Base-by-base conservation (phyloP, 2,888 invertebrate species). In the Lagria hirta region DNA sequence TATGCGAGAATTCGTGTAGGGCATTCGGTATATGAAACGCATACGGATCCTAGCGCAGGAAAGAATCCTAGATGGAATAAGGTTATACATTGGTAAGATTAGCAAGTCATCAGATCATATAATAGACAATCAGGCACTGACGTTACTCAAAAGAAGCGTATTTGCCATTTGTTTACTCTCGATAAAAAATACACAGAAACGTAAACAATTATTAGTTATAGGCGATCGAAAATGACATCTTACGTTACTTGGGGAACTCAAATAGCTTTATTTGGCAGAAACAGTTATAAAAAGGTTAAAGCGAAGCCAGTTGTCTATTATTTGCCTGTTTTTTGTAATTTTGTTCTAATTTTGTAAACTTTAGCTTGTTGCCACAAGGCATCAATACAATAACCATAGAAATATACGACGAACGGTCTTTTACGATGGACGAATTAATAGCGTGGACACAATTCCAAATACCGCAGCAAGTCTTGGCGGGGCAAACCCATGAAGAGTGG, bases 41-140 rank as follows among this genome's bases (percentile, higher is more conserved):
- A 91, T 61, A 96, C 96, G 1, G 91, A 90, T 68, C 83, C 88
- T 47, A 96, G 91, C 73, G 98, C 96, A 17, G 93, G 93, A 13
- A 95, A 94, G 71, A 92, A 86, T 62, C 98, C 98, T 2, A 78
- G 87, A 49, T 98, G 97, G 97, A 94, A 95, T 73, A 93, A 95
- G 76, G 88, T 89, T 35, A 86, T 97, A 55, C 90, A 92, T 66
- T 89, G 90, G 88, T 92, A 74, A 71, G 76, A 63, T 26, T 40
- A 8, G 15, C n/a, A n/a, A n/a, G n/a, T n/a, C n/a, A 26, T 45
- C 40, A 15, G 11, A 23, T 7, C 24, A 23, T 8, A 8, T 8
- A 4, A 6, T 7, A 23, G 10, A n/a, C n/a, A n/a, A n/a, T n/a
- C n/a, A n/a, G n/a, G n/a, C n/a, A n/a, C n/a, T n/a, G n/a, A n/a